Conservation (phyloP, 2,113 vertebrate genomes). For the Ptychochromis oligacanthus region DNA sequence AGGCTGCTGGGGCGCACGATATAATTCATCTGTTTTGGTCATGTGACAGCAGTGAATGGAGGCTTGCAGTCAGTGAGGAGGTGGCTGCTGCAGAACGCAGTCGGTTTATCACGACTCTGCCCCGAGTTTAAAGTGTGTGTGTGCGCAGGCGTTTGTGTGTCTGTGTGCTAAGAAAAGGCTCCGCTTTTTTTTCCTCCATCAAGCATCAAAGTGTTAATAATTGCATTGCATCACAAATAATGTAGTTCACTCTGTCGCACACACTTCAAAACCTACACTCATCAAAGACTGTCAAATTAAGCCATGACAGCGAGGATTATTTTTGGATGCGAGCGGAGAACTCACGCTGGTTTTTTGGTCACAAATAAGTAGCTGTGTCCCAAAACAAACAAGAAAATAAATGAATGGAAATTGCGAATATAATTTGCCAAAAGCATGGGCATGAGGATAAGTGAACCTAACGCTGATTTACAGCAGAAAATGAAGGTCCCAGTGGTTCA, state of each 20-base stretch:
- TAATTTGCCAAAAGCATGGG: background rate
- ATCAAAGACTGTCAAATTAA: constrained; percentile 43
- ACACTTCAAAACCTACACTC: constrained; percentile 37
- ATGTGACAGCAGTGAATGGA: constrained; percentile 21
- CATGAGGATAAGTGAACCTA: background rate
- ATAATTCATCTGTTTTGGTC: constrained; percentile 17
- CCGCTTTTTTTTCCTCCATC: background rate
- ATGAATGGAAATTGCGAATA: constrained; percentile 4
- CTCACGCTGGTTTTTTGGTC: background rate
- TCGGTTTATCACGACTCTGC: constrained; percentile 31
- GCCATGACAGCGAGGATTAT: constrained; percentile 29
- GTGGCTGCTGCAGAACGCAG: constrained; percentile 33
- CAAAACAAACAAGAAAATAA: constrained; percentile 27
- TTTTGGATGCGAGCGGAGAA: constrained; percentile 29
- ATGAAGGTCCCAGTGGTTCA: constrained; percentile 5
- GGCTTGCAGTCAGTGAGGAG: constrained; percentile 23
- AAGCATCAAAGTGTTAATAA: constrained; percentile 48
- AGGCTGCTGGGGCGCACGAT: background rate
- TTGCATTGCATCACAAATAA: constrained; percentile 15
- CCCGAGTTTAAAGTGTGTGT: background rate
- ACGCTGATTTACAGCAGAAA: constrained; percentile 27
- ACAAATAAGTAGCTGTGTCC: background rate
- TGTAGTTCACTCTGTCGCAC: constrained; percentile 24
- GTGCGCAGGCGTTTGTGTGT: background rate
- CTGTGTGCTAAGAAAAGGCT: background rate